phyloP scores from a whole-genome alignment of 2,888 invertebrate genomes.

The Cantharis flavilabris region DNA sequence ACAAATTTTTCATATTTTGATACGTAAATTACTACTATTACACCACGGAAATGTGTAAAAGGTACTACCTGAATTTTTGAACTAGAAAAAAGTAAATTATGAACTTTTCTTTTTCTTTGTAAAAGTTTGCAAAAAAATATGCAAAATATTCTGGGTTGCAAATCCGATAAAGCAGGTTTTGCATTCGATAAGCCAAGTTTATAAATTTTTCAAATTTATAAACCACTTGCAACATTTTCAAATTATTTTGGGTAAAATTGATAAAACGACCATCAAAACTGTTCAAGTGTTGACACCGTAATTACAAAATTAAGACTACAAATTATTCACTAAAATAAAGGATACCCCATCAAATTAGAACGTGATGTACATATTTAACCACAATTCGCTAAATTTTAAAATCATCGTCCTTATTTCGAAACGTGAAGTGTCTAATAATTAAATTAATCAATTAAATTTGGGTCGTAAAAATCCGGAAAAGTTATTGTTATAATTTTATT shows the following conservation, averaged over 20 bases:
- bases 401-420: background rate
- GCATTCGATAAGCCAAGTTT: background rate
- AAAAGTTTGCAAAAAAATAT: background rate
- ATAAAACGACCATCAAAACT: background rate
- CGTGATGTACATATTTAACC: background rate
- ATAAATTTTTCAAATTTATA: background rate
- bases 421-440: background rate
- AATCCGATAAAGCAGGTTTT: background rate
- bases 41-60: background rate
- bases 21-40: background rate
- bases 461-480: background rate
- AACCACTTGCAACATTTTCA: background rate
- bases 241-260: background rate
- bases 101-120: background rate
- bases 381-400: background rate
- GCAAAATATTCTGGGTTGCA: background rate
- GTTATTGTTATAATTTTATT: background rate
- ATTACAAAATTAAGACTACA: background rate
- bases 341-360: background rate
- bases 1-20: slow-evolving; percentile 24
- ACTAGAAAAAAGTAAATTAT: background rate
- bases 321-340: background rate
- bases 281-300: background rate
- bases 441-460: background rate
- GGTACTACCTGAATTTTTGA: background rate